Percentiles rank a stretch among this genome's conserved stretches.
phyloP scores from a whole-genome alignment of 2,888 invertebrate genomes.

The Altica lythri region DNA sequence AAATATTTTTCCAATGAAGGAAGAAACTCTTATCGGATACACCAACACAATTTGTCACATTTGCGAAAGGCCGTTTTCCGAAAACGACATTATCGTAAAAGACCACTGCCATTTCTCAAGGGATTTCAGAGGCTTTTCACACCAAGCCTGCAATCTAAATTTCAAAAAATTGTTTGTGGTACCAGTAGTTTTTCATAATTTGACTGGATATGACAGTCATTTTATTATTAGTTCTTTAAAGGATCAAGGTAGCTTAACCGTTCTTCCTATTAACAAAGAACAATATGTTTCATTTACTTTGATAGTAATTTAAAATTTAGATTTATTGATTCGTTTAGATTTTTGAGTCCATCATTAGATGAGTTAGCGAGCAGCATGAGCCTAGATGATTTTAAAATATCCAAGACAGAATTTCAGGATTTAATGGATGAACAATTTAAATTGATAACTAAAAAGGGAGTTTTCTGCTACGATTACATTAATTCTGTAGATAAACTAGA shows the following conservation, averaged over 20 bases:
- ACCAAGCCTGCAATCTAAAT: constrained; percentile 47
- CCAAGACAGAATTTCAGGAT: too few relatives aligned
- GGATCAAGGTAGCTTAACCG: constrained; percentile 21
- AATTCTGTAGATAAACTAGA: constrained; percentile 28
- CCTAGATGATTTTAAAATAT: too few relatives aligned
- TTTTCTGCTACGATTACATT: constrained; percentile 44
- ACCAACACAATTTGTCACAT: too few relatives aligned
- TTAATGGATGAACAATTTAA: background rate
- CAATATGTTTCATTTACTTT: background rate
- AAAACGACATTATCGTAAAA: too few relatives aligned
- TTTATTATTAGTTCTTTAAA: constrained; percentile 44
- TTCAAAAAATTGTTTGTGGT: constrained; percentile 42
- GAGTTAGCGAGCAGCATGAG: too few relatives aligned
- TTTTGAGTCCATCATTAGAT: background rate
- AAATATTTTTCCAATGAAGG: too few relatives aligned
- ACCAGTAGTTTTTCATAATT: constrained; percentile 48
- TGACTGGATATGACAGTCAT: constrained; percentile 45
- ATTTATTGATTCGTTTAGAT: background rate
- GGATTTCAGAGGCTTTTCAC: too few relatives aligned
- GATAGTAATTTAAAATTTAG: background rate
- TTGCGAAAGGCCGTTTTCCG: too few relatives aligned
- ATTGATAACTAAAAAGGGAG: background rate
- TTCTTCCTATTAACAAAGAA: background rate
- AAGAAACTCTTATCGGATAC: too few relatives aligned
- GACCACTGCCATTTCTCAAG: too few relatives aligned